Evolutionary conservation across 1,140 invertebrate genomes (phyloP).

Genomic region (Orius laevigatus): DNA sequence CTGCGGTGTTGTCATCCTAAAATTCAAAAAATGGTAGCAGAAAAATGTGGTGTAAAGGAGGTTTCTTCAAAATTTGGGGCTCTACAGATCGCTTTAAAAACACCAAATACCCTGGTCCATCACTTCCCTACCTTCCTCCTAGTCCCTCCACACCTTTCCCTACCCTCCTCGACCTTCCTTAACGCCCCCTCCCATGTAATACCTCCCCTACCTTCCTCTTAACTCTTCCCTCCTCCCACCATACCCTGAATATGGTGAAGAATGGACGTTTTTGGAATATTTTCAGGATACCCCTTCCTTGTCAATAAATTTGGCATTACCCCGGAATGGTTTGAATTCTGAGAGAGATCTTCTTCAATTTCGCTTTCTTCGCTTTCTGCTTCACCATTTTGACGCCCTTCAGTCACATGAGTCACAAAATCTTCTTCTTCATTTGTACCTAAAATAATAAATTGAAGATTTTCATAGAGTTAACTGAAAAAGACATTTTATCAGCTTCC

Average conservation of each 20-base stretch:
- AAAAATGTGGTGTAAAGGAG: not conserved
- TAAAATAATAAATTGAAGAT: constrained; percentile 5
- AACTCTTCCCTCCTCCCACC: not conserved
- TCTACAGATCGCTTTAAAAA: too few species aligned
- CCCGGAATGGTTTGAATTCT: constrained; percentile 6
- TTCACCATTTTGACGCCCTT: constrained; percentile 24
- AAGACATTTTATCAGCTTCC: not conserved
- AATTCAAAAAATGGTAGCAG: not conserved
- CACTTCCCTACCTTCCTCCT: not conserved
- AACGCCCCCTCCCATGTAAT: not conserved
- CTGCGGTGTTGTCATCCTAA: constrained; percentile 14
- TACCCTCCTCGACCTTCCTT: not conserved
- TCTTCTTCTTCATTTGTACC: constrained; percentile 27
- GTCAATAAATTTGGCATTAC: not conserved
- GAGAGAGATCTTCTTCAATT: constrained; percentile 18
- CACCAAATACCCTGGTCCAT: not conserved
- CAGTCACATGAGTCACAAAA: constrained; percentile 29
- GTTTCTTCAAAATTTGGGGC: not conserved
- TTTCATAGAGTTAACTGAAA: constrained; percentile 1
- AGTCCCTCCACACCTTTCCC: not conserved
- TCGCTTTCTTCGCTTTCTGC: constrained; percentile 17
- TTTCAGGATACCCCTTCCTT: too few species aligned
- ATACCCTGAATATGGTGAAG: not conserved
- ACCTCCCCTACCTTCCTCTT: not conserved
- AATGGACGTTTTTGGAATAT: too few species aligned